Base-by-base conservation (phyloP, 2,797 vertebrate genomes). In the Phoxinus dragarum region DNA sequence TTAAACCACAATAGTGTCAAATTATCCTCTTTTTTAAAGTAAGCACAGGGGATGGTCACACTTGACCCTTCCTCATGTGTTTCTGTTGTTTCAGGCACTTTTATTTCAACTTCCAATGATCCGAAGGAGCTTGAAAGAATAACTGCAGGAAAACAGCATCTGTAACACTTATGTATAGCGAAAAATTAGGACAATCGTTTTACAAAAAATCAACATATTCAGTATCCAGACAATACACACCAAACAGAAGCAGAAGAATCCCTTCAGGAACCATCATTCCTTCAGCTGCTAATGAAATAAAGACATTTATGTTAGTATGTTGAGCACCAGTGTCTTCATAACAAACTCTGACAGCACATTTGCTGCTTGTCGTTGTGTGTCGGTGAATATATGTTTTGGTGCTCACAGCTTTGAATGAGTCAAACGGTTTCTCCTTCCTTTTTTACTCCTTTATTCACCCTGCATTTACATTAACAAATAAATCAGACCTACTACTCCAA, bases 1-100 rank as follows among this genome's bases (percentile, higher is more conserved):
- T 94, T 94, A n/a, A 94, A 76, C 95, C 94, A 94, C 66, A 92
- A 89, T 86, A 91, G 91, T 23, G 42, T 0, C 1, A 42, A 9
- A 2, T 0, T 0, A 0, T 0, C 0, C 23, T 0, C 0, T 1
- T 0, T 0, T 0, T 0, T 0, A 0, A 1, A 0, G 0, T 0
- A 0, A 0, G 0, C 1, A 40, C 93, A 95, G 23, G 38, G 5
- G 3, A 95, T 92, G 87, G 89, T 90, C 75, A 90, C 5, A 79
- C 93, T 94, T 47, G 93, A 94, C 0, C 93, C 94, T 59, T 92
- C 93, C 5, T 0, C 3, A 12, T 36, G 84, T 3, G n/a, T 84
- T 71, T 80, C 12, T 0, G 0, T 0, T 0, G 0, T 0, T 0
- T 16, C 0, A 0, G 0, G 0, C 8, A 86, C 6, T 2, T 0